Percentiles rank a stretch among this genome's conserved stretches.
Evolutionary conservation across 2,797 vertebrate species (phyloP).

Genomic region (Scolopax rusticola): DNA sequence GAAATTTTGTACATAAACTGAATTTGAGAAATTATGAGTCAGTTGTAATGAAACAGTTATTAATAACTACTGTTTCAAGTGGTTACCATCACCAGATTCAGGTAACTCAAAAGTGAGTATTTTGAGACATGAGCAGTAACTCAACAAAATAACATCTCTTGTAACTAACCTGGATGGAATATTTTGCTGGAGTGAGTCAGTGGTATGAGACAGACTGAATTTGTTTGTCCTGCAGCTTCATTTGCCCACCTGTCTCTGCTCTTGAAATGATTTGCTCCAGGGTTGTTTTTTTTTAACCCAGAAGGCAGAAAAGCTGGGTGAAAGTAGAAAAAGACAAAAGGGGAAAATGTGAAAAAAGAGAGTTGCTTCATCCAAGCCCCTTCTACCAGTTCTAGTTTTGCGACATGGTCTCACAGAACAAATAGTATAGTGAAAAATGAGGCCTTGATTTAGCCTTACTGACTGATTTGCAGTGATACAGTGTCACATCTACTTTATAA

Average conservation of each 20-base stretch:
- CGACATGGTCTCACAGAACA: neutral
- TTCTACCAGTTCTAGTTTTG: neutral
- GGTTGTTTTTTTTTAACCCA: neutral
- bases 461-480: neutral
- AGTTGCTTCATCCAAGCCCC: neutral
- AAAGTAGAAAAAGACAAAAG: neutral
- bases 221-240: neutral
- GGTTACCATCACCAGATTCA: neutral
- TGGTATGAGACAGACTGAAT: neutral
- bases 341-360: rapidly evolving
- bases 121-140: neutral
- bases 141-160: neutral
- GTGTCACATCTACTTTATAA: neutral
- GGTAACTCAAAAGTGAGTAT: neutral
- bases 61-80: neutral
- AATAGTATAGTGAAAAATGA: neutral
- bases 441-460: neutral
- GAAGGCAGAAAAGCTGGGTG: neutral
- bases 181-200: neutral
- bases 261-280: neutral
- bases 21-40: slow-evolving; percentile 11
- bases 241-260: neutral
- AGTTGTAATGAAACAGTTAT: slow-evolving; percentile 5
- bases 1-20: slow-evolving; percentile 15
- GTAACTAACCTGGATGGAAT: neutral